Evolutionary conservation across 2,888 invertebrate species (phyloP).

Genomic region (Synanthedon myopaeformis): DNA sequence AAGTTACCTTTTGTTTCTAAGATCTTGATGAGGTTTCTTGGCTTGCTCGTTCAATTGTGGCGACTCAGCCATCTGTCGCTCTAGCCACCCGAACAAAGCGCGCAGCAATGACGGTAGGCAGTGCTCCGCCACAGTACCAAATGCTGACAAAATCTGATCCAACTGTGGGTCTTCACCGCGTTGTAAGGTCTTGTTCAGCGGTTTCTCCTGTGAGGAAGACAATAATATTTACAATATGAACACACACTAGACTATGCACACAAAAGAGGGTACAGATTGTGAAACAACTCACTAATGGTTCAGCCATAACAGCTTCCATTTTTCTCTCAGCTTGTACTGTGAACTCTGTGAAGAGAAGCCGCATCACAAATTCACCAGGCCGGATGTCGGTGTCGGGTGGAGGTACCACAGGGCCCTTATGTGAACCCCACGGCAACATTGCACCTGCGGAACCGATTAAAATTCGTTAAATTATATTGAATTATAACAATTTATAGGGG

Average conservation of each 20-base stretch:
- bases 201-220: constrained; percentile 77
- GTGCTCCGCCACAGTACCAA: constrained; percentile 96
- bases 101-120: constrained; percentile 94
- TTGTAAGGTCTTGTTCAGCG: constrained; percentile 94
- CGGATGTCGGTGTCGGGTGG: constrained; percentile 75
- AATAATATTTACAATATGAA: background rate
- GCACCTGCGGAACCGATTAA: constrained; percentile 50
- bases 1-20: constrained; percentile 55
- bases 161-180: constrained; percentile 96
- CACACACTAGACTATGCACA: too few relatives aligned
- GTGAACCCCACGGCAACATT: constrained; percentile 86
- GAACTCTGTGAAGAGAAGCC: constrained; percentile 94
- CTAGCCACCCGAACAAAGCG: constrained; percentile 96
- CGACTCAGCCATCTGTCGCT: constrained; percentile 83
- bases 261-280: too few relatives aligned
- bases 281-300: constrained; percentile 75
- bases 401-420: constrained; percentile 75
- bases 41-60: constrained; percentile 60
- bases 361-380: constrained; percentile 96
- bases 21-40: constrained; percentile 70
- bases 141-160: constrained; percentile 91
- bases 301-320: constrained; percentile 94
- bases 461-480: too few relatives aligned
- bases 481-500: too few relatives aligned
- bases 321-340: constrained; percentile 95